Evolutionary conservation across 2,113 vertebrate species (phyloP).

Genomic region (Neolamprologus sp.): DNA sequence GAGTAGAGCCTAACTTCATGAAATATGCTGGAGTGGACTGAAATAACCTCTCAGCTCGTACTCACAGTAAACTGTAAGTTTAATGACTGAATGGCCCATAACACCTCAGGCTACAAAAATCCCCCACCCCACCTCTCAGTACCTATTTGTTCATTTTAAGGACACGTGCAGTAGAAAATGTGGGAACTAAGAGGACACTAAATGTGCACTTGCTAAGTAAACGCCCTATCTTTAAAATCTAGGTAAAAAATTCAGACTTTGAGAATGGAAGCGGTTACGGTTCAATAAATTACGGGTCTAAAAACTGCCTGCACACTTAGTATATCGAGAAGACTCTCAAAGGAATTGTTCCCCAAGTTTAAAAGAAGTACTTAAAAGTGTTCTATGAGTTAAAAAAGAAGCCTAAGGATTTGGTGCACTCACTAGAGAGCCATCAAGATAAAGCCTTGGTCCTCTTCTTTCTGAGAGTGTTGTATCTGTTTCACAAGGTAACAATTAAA

Average conservation of each 20-base stretch:
- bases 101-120: not conserved
- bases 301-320: not conserved
- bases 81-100: not conserved
- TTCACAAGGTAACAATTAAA: conserved; percentile 60
- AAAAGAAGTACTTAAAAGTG: not conserved
- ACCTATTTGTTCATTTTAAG: not conserved
- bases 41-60: not conserved
- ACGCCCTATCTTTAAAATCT: not conserved
- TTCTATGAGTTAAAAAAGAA: not conserved
- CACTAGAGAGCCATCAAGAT: conserved; percentile 38
- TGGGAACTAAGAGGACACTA: not conserved
- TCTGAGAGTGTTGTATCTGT: conserved; percentile 30
- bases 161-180: not conserved
- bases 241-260: not conserved
- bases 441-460: not conserved
- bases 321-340: not conserved
- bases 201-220: not conserved
- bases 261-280: not conserved
- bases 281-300: not conserved
- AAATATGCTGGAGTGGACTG: not conserved
- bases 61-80: not conserved
- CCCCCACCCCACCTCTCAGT: not conserved
- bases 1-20: not conserved
- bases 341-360: not conserved
- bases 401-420: not conserved